These are phyloP conservation scores for Venusia cambrica DNA, from an alignment of 2,888 invertebrate species.

Conservation along the genomic window DNA sequence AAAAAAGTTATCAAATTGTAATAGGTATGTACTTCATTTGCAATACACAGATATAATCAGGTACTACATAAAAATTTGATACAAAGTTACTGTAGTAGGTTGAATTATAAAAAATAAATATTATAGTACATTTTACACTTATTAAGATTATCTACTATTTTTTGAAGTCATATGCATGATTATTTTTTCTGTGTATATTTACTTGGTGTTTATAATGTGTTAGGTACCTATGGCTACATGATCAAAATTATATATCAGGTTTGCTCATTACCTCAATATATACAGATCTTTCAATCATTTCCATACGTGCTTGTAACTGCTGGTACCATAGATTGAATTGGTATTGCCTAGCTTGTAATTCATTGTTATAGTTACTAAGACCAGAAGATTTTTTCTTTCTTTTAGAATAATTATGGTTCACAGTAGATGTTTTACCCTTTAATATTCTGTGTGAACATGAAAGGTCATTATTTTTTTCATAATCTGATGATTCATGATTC, in stretches of 20 bases:
- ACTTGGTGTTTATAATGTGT: too few species aligned
- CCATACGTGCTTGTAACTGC: constrained; percentile 48
- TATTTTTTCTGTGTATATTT: too few species aligned
- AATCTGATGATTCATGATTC: constrained; percentile 8
- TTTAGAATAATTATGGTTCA: background rate
- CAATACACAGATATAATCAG: too few species aligned
- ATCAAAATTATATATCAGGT: background rate
- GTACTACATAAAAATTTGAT: too few species aligned
- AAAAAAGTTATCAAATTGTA: too few species aligned
- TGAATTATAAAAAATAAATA: too few species aligned
- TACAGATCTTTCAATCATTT: constrained; percentile 49
- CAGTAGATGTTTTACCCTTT: background rate
- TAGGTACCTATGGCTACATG: background rate
- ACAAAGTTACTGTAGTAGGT: too few species aligned
- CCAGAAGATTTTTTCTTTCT: background rate
- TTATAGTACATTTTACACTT: too few species aligned
- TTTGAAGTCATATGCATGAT: too few species aligned
- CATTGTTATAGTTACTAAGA: background rate
- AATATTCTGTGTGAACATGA: background rate
- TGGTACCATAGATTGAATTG: constrained; percentile 50
- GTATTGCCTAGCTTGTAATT: constrained; percentile 12
- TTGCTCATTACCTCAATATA: constrained; percentile 54
- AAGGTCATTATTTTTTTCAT: constrained; percentile 3
- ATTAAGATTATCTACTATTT: too few species aligned
- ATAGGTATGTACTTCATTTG: too few species aligned